Base-by-base conservation (phyloP, 2,113 vertebrate genomes). In the Rhineura floridana region DNA sequence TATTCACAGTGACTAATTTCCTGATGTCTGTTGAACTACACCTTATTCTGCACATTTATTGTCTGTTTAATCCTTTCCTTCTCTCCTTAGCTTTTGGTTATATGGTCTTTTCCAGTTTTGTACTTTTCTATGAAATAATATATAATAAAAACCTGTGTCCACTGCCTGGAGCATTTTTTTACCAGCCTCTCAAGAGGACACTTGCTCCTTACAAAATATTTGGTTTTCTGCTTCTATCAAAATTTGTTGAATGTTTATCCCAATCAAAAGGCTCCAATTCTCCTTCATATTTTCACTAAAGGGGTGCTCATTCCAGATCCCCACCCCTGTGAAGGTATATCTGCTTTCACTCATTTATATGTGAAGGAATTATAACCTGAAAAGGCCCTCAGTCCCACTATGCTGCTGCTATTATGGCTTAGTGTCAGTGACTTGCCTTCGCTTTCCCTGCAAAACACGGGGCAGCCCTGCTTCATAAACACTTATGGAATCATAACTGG, bases 391-490 rank as follows among this genome's bases (percentile, higher is more conserved):
- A 11, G n/a, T 33, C 52, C 63, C 17, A 42, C 23, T 28, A 82
- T 23, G 50, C 2, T 62, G 33, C 50, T 75, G 52, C 36, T 9
- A 39, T 89, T 65, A 39, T 70, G 4, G 73, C 44, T 10, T 4
- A 65, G 0, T 55, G 90, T 86, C 48, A 90, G 48, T 80, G 42
- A 65, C 9, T 12, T 11, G 89, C 46, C 44, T 87, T 5, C 6
- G 52, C 21, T 39, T 12, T 39, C 89, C 50, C 52, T 81, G 30
- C 10, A 44, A 65, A 92, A 87, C 46, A 15, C 44, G 33, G 7
- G n/a, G n/a, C 10, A 48, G 70, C 30, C 63, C 12, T 33, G 77
- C 87, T 83, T 48, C 28, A 77, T 89, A 89, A 87, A 50, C 73
- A 88, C 62, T 88, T 87, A 33, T 15, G 52, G 0, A 0, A 39